phyloP scores from a whole-genome alignment of 1,140 invertebrate genomes.

The Scaptomyza hsui region DNA sequence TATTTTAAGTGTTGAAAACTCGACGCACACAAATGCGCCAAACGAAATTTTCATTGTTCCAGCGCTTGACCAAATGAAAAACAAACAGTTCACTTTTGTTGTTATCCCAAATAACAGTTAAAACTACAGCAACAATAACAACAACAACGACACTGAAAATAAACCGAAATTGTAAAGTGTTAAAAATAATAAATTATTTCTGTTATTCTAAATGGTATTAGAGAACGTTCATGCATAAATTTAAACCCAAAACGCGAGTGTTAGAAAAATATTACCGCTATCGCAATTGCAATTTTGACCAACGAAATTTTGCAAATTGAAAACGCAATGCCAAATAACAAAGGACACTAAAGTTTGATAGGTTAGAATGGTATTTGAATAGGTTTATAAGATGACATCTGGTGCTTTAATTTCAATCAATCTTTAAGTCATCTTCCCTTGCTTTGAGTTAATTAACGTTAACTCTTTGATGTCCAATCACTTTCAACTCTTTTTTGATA shows the following conservation, averaged over 20 bases:
- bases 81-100: conserved; percentile 76
- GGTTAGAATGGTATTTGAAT: not conserved
- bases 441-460: conserved; percentile 23
- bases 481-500: not conserved
- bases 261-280: conserved; percentile 53
- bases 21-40: conserved; percentile 62
- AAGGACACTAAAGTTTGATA: conserved; percentile 1
- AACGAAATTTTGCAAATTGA: conserved; percentile 28
- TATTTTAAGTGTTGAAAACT: conserved; percentile 70
- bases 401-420: not conserved
- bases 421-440: not conserved
- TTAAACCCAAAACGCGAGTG: conserved; percentile 52
- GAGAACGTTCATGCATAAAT: conserved; percentile 77
- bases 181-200: conserved; percentile 82
- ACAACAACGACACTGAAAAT: conserved; percentile 31
- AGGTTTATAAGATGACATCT: not conserved
- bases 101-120: conserved; percentile 61
- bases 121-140: conserved; percentile 37
- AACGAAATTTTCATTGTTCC: not conserved
- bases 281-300: conserved; percentile 14
- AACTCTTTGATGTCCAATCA: not conserved
- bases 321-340: conserved; percentile 4
- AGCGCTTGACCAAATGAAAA: conserved; percentile 64
- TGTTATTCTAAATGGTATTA: conserved; percentile 82
- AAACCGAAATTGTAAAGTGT: conserved; percentile 77